Percentiles rank a stretch among this genome's conserved stretches.
These are phyloP conservation scores for Pygoscelis antarcticus DNA, from an alignment of 2,113 vertebrate species.

Conservation along the genomic window DNA sequence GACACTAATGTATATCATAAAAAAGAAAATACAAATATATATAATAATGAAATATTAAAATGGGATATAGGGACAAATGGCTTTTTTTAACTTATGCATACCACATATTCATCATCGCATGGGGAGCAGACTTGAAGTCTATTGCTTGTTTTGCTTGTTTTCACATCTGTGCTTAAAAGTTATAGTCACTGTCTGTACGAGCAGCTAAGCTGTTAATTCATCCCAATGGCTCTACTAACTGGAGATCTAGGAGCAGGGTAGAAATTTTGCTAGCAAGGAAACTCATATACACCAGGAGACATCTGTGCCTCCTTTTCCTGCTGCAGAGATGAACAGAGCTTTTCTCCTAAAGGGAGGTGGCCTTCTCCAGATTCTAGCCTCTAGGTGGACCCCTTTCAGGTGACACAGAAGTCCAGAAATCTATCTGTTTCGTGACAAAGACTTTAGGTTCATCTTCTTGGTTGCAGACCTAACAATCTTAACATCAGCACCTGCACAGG, in stretches of 20 bases:
- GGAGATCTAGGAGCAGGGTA: not conserved
- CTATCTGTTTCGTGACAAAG: not conserved
- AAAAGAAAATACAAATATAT: not conserved
- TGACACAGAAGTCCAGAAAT: not conserved
- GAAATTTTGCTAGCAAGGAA: not conserved
- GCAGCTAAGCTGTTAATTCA: not conserved
- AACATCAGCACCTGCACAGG: not conserved
- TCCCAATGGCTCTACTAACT: not conserved
- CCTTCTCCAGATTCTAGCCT: not conserved
- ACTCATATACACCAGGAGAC: not conserved
- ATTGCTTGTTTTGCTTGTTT: not conserved
- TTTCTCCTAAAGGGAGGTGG: not conserved
- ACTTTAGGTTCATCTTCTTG: not conserved
- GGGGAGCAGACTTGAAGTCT: not conserved
- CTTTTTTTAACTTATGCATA: not conserved
- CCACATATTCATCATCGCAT: not conserved
- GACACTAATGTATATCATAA: not conserved
- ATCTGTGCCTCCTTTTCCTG: not conserved
- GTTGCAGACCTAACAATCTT: not conserved
- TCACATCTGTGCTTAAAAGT: not conserved
- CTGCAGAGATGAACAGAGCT: not conserved
- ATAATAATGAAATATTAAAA: not conserved
- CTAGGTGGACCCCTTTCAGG: fast-evolving
- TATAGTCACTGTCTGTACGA: not conserved
- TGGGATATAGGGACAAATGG: not conserved